These are phyloP conservation scores for Baronia brevicornis DNA, from an alignment of 2,888 invertebrate genomes.

Conservation along the genomic window DNA sequence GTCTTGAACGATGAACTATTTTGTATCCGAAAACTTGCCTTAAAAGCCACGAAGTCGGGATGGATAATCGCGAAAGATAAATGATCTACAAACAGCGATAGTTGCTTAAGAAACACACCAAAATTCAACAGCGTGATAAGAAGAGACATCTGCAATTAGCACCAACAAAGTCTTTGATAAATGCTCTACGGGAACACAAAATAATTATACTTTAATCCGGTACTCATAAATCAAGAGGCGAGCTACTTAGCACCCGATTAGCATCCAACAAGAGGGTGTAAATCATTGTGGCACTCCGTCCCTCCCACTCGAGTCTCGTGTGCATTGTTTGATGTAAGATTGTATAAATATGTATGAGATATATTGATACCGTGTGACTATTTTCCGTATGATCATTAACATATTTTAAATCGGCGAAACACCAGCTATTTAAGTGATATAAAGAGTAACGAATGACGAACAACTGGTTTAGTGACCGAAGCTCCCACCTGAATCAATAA, in stretches of 20 bases:
- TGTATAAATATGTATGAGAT: conserved; percentile 14
- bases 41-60: too few species aligned
- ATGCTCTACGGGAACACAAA: conserved; percentile 22
- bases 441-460: too few species aligned
- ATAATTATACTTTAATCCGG: conserved; percentile 44
- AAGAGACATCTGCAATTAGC: conserved; percentile 15
- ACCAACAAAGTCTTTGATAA: conserved; percentile 18
- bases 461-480: neutral
- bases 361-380: conserved; percentile 1
- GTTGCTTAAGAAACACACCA: conserved; percentile 8
- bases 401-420: too few species aligned
- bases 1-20: too few species aligned
- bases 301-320: conserved; percentile 25
- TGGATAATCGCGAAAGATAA: too few species aligned
- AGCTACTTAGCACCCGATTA: conserved; percentile 50
- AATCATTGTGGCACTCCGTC: conserved; percentile 35
- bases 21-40: too few species aligned
- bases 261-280: conserved; percentile 65
- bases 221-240: conserved; percentile 33
- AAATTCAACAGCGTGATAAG: conserved; percentile 6
- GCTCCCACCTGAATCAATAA: conserved; percentile 1
- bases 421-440: too few species aligned
- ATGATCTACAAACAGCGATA: too few species aligned
- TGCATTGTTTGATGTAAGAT: conserved; percentile 17
- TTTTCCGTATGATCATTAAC: too few species aligned